Evolutionary conservation across 2,888 invertebrate genomes (phyloP), one percentile per base, ranked within the genome.

Genomic region (Zygothrica quintamaculata): DNA sequence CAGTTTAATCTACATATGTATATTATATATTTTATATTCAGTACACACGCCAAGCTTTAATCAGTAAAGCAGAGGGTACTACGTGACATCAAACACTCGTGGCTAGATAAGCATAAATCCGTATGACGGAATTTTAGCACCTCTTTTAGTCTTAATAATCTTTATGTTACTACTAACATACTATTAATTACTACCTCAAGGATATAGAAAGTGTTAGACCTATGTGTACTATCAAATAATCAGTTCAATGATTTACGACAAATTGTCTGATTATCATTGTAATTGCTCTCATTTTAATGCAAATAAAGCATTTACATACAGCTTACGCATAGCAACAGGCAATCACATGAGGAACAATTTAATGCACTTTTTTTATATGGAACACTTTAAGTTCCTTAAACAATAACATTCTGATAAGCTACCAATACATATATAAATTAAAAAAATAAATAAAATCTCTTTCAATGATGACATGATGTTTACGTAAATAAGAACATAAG

Each of bases 71-170:
- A 12, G 39, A 48, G 52, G 31, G 18, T 36, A 34, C 47, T 67
- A 70, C 65, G 79, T 76, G 79, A 78, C 72, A 64, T 43, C 13
- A 46, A 65, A 36, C 48, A 46, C 65, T 72, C 61, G 80, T 80
- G 80, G 57, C 77, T 39, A 60, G 48, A 16, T 22, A 26, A 52
- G 40, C 62, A 42, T 39, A 52, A 56, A 52, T 52, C 37, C 36
- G 33, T 65, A 47, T 57, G 47, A n/a, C n/a, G n/a, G n/a, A n/a
- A n/a, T 65, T 57, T 42, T 53, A 60, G 13, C 53, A 60, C 53
- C 42, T 65, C 60, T 59, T 58, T 55, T 55, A 1, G 26, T 31
- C 42, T 56, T 33, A n/a, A n/a, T n/a, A n/a, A n/a, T n/a, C n/a
- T n/a, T n/a, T n/a, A n/a, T n/a, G n/a, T n/a, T n/a, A n/a, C n/a